Evolutionary conservation across 2,888 invertebrate species (phyloP).

Genomic region (Yponomeuta malinellus): DNA sequence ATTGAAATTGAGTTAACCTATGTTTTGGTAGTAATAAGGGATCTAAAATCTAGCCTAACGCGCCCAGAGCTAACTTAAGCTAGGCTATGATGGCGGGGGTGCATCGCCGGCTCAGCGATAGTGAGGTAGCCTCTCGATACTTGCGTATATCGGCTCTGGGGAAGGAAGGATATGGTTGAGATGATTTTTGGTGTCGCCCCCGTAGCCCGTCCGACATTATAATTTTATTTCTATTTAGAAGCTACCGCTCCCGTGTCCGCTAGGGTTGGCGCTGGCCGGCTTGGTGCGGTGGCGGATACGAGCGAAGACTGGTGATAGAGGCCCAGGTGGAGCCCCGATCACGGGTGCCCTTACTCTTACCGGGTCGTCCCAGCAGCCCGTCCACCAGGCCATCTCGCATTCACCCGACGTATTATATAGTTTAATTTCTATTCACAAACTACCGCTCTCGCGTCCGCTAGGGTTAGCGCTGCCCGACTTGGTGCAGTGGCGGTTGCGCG

Average conservation of each 20-base stretch:
- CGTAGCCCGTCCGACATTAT: no score
- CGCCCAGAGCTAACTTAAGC: constrained; percentile 41
- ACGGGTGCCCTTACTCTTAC: constrained; percentile 53
- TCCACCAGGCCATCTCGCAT: not conserved
- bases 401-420: no score
- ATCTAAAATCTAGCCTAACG: no score
- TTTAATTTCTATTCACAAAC: no score
- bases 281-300: constrained; percentile 89
- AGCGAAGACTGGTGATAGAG: constrained; percentile 48
- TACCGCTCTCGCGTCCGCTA: no score
- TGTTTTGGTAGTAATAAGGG: no score
- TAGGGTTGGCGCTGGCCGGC: constrained; percentile 77
- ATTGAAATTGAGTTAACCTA: no score
- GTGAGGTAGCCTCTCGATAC: constrained; percentile 83
- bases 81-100: constrained; percentile 95
- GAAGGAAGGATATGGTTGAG: constrained; percentile 10
- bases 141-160: constrained; percentile 68
- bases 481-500: no score
- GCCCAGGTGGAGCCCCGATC: constrained; percentile 72
- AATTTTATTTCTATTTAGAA: no score
- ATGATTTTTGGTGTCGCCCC: no score
- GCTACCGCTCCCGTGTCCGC: constrained; percentile 80
- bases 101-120: constrained; percentile 93
- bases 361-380: not conserved
- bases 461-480: no score